Conservation (phyloP, 2,888 invertebrate species). For the Merodon equestris region DNA sequence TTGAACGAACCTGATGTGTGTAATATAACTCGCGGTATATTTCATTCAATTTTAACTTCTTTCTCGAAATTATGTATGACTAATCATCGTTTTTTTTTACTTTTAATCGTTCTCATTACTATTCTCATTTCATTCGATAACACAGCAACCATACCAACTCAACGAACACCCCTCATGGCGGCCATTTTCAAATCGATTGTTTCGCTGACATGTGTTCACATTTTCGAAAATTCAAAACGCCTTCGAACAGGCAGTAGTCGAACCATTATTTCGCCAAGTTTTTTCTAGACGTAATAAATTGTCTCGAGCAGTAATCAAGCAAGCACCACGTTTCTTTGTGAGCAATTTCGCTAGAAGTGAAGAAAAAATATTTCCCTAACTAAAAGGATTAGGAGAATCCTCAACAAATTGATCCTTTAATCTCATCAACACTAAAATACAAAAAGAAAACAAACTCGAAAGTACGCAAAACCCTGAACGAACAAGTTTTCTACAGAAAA, state of each 20-base stretch:
- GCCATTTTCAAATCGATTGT: neutral
- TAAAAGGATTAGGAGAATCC: constrained; percentile 13
- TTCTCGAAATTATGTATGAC: too few species aligned
- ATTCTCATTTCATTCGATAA: too few species aligned
- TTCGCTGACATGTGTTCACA: constrained; percentile 36
- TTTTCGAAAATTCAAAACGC: constrained; percentile 70
- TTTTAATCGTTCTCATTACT: too few species aligned
- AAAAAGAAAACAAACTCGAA: too few species aligned
- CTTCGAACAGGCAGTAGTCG: constrained; percentile 25
- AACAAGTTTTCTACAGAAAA: constrained; percentile 1
- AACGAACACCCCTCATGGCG: too few species aligned
- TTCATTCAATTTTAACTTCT: too few species aligned
- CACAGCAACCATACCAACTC: too few species aligned
- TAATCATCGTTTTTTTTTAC: too few species aligned
- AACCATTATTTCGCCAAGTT: constrained; percentile 63
- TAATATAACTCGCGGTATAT: too few species aligned
- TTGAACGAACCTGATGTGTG: too few species aligned
- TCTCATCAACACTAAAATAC: too few species aligned
- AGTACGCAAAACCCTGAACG: too few species aligned
- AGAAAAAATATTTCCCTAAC: constrained; percentile 54
- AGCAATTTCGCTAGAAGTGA: constrained; percentile 67
- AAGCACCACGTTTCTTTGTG: constrained; percentile 70
- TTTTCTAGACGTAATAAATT: constrained; percentile 60
- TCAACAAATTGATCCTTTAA: neutral
- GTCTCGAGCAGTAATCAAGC: constrained; percentile 38